These are phyloP conservation scores for Gobius niger DNA, from an alignment of 2,113 vertebrate species.

Conservation along the genomic window DNA sequence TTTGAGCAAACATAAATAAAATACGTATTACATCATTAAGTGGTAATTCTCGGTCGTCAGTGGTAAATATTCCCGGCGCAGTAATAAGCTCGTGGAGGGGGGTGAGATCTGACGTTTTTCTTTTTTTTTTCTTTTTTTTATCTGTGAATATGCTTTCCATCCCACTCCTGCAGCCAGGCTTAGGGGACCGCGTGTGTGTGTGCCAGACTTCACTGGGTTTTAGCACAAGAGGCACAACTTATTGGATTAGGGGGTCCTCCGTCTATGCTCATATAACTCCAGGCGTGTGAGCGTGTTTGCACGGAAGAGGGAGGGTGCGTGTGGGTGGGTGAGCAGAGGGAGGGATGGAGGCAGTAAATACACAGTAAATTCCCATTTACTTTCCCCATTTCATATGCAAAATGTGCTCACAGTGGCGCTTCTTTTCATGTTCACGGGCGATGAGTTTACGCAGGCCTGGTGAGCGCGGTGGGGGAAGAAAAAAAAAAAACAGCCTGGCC, in stretches of 20 bases:
- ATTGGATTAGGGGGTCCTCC: constrained; percentile 69
- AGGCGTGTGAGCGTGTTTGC: constrained; percentile 42
- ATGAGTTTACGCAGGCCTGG: constrained; percentile 20
- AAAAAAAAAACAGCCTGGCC: constrained; percentile 6
- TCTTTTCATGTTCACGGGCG: constrained; percentile 40
- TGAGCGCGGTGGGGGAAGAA: not conserved
- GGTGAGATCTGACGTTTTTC: constrained; percentile 37
- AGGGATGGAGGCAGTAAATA: constrained; percentile 37
- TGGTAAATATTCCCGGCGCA: constrained; percentile 19
- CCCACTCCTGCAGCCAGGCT: constrained; percentile 47
- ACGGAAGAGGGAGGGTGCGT: constrained; percentile 1
- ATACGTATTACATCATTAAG: constrained; percentile 35
- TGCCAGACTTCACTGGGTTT: constrained; percentile 64
- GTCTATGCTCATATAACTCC: constrained; percentile 55
- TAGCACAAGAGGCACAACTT: constrained; percentile 64
- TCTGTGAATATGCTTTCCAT: constrained; percentile 49
- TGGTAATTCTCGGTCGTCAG: constrained; percentile 28
- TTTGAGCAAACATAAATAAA: not conserved
- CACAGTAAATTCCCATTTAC: constrained; percentile 42
- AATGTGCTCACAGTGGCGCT: constrained; percentile 12
- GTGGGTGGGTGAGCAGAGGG: constrained; percentile 44
- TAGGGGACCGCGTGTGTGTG: constrained; percentile 50
- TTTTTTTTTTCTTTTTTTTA: constrained; percentile 24
- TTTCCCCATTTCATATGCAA: constrained; percentile 25
- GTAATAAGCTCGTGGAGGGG: constrained; percentile 19